Evolutionary conservation across 2,113 vertebrate species (phyloP).

Genomic region (Psilopsiagon aymara): DNA sequence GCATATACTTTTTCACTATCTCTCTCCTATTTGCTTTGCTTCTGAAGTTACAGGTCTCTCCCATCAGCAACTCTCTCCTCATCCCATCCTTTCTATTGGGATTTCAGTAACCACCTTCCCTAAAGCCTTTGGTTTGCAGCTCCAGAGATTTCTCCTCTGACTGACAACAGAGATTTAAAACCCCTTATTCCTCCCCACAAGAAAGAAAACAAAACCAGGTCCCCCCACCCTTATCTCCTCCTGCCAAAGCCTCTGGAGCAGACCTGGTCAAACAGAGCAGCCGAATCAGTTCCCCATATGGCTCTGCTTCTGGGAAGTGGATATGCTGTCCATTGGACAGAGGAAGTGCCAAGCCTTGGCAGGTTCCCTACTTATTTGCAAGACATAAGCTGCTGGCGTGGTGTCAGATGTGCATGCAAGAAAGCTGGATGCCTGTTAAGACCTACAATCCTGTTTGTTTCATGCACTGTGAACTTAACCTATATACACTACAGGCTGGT

Average conservation of each 20-base stretch:
- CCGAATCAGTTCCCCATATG: not conserved
- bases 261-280: slow-evolving; percentile 8
- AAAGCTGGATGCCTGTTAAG: slow-evolving; percentile 49
- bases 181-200: not conserved
- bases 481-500: slow-evolving; percentile 47
- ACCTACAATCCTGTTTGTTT: slow-evolving; percentile 51
- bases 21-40: not conserved
- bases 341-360: slow-evolving; percentile 45
- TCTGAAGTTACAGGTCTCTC: not conserved
- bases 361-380: slow-evolving; percentile 48
- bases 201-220: not conserved
- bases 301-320: slow-evolving; percentile 33
- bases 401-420: slow-evolving; percentile 53
- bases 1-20: not conserved
- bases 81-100: not conserved
- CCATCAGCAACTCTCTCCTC: not conserved
- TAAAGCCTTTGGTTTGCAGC: slow-evolving; percentile 1
- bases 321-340: slow-evolving; percentile 38
- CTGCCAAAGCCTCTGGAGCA: slow-evolving; percentile 20
- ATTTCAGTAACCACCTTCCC: not conserved
- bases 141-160: slow-evolving; percentile 14
- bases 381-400: slow-evolving; percentile 49
- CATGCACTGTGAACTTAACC: slow-evolving; percentile 60
- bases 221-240: not conserved
- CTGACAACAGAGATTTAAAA: slow-evolving; percentile 7